Evolutionary conservation across 2,888 invertebrate genomes (phyloP).

Genomic region (Eledona agricola): DNA sequence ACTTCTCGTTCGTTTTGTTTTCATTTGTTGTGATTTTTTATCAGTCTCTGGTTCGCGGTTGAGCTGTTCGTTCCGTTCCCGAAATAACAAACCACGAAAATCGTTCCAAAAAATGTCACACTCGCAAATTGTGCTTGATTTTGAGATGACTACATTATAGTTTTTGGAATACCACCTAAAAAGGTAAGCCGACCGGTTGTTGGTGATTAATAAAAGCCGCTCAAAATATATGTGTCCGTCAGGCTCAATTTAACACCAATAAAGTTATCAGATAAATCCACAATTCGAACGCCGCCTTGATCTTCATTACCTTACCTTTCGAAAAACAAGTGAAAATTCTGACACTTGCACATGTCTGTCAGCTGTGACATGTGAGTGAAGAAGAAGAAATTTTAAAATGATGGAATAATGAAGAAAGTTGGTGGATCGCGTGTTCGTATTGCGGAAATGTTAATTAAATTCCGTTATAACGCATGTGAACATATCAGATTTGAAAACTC

Average conservation of each 20-base stretch:
- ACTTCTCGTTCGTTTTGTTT: too few species aligned
- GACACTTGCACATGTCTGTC: conserved; percentile 10
- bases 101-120: too few species aligned
- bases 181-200: conserved; percentile 17
- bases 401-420: neutral
- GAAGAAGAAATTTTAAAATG: neutral
- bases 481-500: conserved; percentile 23
- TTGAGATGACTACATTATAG: conserved; percentile 15
- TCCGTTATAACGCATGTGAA: conserved; percentile 6
- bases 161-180: conserved; percentile 15
- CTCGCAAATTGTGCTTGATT: conserved; percentile 6
- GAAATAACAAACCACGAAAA: too few species aligned
- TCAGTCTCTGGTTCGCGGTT: too few species aligned
- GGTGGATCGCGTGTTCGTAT: conserved; percentile 7
- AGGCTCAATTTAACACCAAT: conserved; percentile 1
- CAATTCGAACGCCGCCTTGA: neutral
- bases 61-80: too few species aligned
- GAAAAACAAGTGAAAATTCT: neutral
- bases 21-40: too few species aligned
- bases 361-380: conserved; percentile 14
- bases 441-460: conserved; percentile 28
- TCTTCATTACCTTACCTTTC: conserved; percentile 1
- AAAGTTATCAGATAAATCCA: neutral
- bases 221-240: too few species aligned
- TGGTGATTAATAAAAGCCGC: too few species aligned